Conservation (phyloP, 2,113 vertebrate species). For the Mustela nigripes region DNA sequence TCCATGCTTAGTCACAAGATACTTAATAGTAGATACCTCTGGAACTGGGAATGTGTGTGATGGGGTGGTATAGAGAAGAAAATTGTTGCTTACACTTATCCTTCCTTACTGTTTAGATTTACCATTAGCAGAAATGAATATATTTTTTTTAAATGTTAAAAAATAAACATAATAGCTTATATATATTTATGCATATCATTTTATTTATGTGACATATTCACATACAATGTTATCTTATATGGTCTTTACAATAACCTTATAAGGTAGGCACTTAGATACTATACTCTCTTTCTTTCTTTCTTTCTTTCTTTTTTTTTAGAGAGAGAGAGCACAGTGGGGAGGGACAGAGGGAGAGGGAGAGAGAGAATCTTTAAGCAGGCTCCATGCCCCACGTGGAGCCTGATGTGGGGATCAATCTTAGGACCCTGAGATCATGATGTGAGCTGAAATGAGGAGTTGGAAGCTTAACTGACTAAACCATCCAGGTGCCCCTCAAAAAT, state of each 20-base stretch:
- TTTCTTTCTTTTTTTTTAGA: no score
- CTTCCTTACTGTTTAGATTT: conserved; percentile 46
- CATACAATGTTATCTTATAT: background rate
- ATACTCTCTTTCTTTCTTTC: background rate
- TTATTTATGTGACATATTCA: background rate
- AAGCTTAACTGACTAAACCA: background rate
- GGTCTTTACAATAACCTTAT: background rate
- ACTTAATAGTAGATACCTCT: background rate
- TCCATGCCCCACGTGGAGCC: background rate
- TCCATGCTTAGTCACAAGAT: conserved; percentile 10
- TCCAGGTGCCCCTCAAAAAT: background rate
- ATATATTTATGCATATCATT: background rate
- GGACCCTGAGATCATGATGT: background rate
- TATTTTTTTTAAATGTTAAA: background rate
- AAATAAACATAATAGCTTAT: background rate
- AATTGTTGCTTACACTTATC: background rate
- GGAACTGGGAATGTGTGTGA: background rate
- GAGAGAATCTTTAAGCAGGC: background rate
- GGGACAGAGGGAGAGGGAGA: background rate
- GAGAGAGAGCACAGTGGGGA: background rate
- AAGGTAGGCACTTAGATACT: background rate
- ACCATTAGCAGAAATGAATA: background rate
- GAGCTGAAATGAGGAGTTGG: background rate
- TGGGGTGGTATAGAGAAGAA: background rate
- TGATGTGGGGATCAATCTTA: background rate